phyloP scores from a whole-genome alignment of 2,797 vertebrate genomes.

The Synanceia verrucosa region DNA sequence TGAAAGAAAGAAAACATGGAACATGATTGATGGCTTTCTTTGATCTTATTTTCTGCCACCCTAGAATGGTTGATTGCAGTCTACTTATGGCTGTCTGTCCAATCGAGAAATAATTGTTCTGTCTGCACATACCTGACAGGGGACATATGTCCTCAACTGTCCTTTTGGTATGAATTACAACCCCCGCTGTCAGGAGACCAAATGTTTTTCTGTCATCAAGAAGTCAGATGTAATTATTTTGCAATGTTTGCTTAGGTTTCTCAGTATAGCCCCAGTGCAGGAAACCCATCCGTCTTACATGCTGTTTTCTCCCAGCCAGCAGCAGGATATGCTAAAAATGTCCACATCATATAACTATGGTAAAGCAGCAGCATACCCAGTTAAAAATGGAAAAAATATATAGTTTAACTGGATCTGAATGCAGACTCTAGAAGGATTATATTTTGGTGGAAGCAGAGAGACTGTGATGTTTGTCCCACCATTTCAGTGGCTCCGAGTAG shows the following conservation, averaged over 20 bases:
- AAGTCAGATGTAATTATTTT: constrained; percentile 73
- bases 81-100: constrained; percentile 76
- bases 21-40: constrained; percentile 78
- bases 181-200: constrained; percentile 57
- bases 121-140: constrained; percentile 77
- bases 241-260: constrained; percentile 71
- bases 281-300: constrained; percentile 53
- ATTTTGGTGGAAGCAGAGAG: constrained; percentile 49
- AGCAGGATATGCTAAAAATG: constrained; percentile 63
- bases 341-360: constrained; percentile 55
- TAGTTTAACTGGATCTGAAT: constrained; percentile 30
- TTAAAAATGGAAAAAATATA: constrained; percentile 60
- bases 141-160: constrained; percentile 72
- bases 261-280: constrained; percentile 46
- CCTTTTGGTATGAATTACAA: constrained; percentile 69
- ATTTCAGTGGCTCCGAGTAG: constrained; percentile 37
- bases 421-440: constrained; percentile 33
- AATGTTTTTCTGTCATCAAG: constrained; percentile 71
- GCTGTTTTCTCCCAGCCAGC: constrained; percentile 42
- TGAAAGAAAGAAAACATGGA: constrained; percentile 68
- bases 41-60: constrained; percentile 82
- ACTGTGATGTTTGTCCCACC: constrained; percentile 28
- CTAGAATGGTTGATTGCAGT: constrained; percentile 77
- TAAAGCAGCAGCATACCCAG: constrained; percentile 40
- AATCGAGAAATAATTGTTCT: constrained; percentile 76